Evolutionary conservation across 2,888 invertebrate genomes (phyloP), one percentile per base, ranked within the genome.

Genomic region (Caenorhabditis sp.): DNA sequence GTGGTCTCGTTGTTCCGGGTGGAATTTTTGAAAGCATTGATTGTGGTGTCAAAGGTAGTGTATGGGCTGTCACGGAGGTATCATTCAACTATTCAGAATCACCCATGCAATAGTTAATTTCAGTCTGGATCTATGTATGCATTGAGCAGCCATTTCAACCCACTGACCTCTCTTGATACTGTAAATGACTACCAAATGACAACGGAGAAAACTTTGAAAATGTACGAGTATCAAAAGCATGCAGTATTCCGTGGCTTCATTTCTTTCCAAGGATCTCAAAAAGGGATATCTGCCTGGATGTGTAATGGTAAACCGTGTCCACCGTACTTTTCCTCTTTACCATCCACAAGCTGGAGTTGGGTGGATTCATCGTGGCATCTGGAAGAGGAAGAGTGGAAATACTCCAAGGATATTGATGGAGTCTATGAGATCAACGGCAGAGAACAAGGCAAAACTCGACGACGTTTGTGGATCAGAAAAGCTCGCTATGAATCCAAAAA

Each of bases 191-290:
- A 47, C 31, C 69, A 75, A 35, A 72, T 74, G 63, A 58, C 61
- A 3, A 76, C 83, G 24, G 47, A 80, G 24, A 47, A 72, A 3
- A 76, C 54, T n/a, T 28, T 84, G 22, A 16, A 80, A 72, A 76
- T 84, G 47, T 64, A 49, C 24, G 87, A 87, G 51, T 82, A 85
- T 59, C 85, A 87, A 56, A 82, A 84, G 64, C 44, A 61, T 22
- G 82, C 84, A 22, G 49, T 87, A 12, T 82, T 87, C 47, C 84
- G 87, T 6, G 87, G 87, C 22, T 87, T 77, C 41, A 59, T 82
- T n/a, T 58, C 82, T 2, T 83, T 84, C 44, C 64, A 80, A 70
- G 73, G 79, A 22, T 54, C 77, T 5, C 76, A 76, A 12, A 76
- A 79, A 24, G 82, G 82, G n/a, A 63, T 85, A 26, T 77, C 58